These are phyloP conservation scores for Urocitellus parryii DNA, from an alignment of 2,113 vertebrate genomes.

Conservation along the genomic window DNA sequence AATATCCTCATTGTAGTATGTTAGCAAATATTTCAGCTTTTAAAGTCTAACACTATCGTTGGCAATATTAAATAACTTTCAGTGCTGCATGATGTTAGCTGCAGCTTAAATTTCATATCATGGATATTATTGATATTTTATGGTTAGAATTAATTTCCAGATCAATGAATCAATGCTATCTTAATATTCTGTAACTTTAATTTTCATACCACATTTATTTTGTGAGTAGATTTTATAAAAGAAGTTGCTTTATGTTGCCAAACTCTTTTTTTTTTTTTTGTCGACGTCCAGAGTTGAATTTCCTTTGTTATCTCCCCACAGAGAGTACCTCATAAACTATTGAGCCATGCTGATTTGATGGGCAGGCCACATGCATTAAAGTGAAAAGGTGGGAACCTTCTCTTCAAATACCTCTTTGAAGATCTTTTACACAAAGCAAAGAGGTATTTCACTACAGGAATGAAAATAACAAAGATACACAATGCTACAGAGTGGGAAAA, in stretches of 20 bases:
- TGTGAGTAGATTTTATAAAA: conserved; percentile 21
- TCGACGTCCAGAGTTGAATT: neutral
- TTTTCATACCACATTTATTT: conserved; percentile 58
- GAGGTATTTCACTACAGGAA: neutral
- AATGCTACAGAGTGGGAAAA: neutral
- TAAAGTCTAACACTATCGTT: neutral
- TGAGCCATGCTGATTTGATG: neutral
- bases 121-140: conserved; percentile 1
- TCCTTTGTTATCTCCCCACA: neutral
- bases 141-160: conserved; percentile 54
- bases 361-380: neutral
- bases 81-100: neutral
- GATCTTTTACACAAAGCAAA: neutral
- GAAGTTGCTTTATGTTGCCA: neutral
- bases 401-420: neutral
- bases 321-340: neutral
- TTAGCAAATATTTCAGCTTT: neutral
- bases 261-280: neutral
- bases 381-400: neutral
- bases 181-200: conserved; percentile 49
- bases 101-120: conserved; percentile 47
- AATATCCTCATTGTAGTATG: neutral
- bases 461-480: neutral
- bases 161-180: conserved; percentile 51
- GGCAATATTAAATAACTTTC: neutral